Conservation (phyloP, 2,797 vertebrate genomes). For the Crax fasciolata region DNA sequence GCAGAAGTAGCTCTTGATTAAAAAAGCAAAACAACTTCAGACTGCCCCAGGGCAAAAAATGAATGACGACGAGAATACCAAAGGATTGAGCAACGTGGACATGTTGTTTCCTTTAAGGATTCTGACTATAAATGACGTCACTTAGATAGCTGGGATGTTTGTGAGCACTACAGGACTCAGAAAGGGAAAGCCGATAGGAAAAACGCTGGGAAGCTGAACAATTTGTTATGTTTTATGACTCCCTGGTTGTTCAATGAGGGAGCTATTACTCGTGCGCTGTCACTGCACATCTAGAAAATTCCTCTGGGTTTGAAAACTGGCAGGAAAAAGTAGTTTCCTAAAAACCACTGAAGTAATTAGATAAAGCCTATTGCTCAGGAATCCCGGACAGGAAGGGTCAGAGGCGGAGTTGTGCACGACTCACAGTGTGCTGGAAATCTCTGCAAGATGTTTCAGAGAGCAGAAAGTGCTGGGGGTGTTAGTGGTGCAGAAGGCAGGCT, state of each 20-base stretch:
- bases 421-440: not conserved
- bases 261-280: constrained; percentile 44
- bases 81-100: constrained; percentile 72
- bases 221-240: constrained; percentile 78
- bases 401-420: not conserved
- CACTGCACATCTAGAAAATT: constrained; percentile 59
- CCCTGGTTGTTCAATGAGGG: constrained; percentile 53
- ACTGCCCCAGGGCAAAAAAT: not conserved
- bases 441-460: not conserved
- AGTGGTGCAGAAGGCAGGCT: not conserved
- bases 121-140: constrained; percentile 60
- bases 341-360: constrained; percentile 53
- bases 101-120: constrained; percentile 70
- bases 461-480: not conserved
- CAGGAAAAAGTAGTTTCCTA: constrained; percentile 40
- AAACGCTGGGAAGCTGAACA: constrained; percentile 71
- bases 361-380: constrained; percentile 25
- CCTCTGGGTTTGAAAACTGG: constrained; percentile 23
- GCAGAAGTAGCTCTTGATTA: not conserved
- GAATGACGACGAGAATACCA: not conserved
- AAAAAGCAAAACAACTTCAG: not conserved
- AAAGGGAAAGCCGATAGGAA: constrained; percentile 49
- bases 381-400: constrained; percentile 22
- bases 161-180: constrained; percentile 48
- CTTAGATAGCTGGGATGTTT: constrained; percentile 72